Conservation (phyloP, 2,113 vertebrate species). For the Diadophis punctatus region DNA sequence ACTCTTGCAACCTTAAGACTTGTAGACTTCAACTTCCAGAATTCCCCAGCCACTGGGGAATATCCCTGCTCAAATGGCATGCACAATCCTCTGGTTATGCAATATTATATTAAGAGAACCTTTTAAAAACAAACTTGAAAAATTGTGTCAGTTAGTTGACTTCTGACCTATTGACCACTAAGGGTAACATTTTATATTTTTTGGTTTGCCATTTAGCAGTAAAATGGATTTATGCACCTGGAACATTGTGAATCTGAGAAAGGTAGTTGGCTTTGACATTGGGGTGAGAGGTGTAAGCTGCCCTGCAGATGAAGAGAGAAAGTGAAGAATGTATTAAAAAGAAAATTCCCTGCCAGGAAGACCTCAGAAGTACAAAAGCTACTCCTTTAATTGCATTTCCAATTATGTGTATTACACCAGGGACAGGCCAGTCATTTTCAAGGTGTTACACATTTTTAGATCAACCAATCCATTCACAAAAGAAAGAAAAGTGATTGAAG, state of each 20-base stretch:
- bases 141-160: not conserved
- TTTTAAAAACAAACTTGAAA: not conserved
- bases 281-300: not conserved
- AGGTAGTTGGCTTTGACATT: not conserved
- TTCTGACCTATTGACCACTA: not conserved
- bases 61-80: not conserved
- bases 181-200: not conserved
- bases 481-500: not conserved
- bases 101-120: not conserved
- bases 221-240: not conserved
- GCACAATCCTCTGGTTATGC: not conserved
- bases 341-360: not conserved
- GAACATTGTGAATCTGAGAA: not conserved
- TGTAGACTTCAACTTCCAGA: too few species aligned
- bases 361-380: not conserved
- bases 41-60: too few species aligned
- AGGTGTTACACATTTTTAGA: not conserved
- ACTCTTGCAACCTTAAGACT: too few species aligned
- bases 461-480: not conserved
- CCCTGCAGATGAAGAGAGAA: not conserved
- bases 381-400: not conserved
- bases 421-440: not conserved
- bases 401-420: not conserved
- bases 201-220: not conserved
- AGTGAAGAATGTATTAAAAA: not conserved